phyloP scores from a whole-genome alignment of 2,797 vertebrate genomes.

The Gymnodraco acuticeps region DNA sequence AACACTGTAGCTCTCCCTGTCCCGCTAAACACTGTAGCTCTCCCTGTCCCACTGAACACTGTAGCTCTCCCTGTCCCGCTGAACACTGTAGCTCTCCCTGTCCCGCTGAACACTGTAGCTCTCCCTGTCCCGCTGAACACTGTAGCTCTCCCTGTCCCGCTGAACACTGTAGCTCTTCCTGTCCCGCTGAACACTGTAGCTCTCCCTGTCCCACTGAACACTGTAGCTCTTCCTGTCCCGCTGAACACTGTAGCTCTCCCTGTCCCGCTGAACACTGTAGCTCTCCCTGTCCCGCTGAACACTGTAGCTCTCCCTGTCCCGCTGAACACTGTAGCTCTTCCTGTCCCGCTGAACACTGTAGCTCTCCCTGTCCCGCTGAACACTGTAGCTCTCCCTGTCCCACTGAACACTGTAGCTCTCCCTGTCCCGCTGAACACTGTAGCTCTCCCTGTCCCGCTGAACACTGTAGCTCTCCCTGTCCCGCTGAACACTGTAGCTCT shows the following conservation, averaged over 20 bases:
- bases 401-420: not conserved
- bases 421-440: conserved; percentile 14
- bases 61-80: conserved; percentile 15
- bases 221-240: conserved; percentile 18
- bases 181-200: not conserved
- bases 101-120: conserved; percentile 4
- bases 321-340: too few species aligned
- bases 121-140: conserved; percentile 12
- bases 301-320: conserved; percentile 13
- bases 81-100: conserved; percentile 2
- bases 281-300: conserved; percentile 12
- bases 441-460: conserved; percentile 12
- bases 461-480: conserved; percentile 5
- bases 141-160: conserved; percentile 18
- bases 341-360: not conserved
- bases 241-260: not conserved
- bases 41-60: too few species aligned
- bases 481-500: too few species aligned
- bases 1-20: conserved; percentile 6
- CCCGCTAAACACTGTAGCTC: too few species aligned
- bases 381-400: too few species aligned
- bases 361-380: conserved; percentile 19
- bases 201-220: conserved; percentile 9
- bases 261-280: conserved; percentile 9
- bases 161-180: too few species aligned